Conservation (phyloP, 2,797 vertebrate species). For the Sebastes ruberrimus region DNA sequence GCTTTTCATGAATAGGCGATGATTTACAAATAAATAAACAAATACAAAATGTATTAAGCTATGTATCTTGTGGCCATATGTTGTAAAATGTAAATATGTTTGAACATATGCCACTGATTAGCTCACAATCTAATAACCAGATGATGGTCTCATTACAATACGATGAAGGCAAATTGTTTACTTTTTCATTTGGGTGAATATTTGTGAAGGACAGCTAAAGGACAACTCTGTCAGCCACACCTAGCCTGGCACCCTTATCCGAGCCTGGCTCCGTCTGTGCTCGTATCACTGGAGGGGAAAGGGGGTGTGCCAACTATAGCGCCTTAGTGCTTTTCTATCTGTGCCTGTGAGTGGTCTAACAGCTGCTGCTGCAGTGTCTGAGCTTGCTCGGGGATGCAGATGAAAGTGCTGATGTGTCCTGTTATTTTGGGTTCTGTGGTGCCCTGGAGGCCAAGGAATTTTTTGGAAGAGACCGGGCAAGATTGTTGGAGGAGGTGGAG, state of each 20-base stretch:
- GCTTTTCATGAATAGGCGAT: neutral
- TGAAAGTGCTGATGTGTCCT: constrained; percentile 80
- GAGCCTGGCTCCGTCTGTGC: constrained; percentile 71
- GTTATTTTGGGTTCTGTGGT: constrained; percentile 75
- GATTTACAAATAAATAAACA: neutral
- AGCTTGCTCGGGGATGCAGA: constrained; percentile 75
- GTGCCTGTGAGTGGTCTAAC: constrained; percentile 63
- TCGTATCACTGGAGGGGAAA: constrained; percentile 70
- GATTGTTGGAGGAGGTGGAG: constrained; percentile 34
- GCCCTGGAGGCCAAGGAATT: constrained; percentile 59
- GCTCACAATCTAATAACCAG: neutral
- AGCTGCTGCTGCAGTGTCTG: constrained; percentile 80
- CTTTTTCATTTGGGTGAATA: neutral
- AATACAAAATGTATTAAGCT: neutral
- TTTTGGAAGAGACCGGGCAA: constrained; percentile 64
- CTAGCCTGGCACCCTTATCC: constrained; percentile 71
- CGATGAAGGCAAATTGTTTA: neutral
- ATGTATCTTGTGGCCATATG: neutral
- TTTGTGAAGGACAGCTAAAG: constrained; percentile 71
- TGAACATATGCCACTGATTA: neutral
- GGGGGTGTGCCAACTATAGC: constrained; percentile 66
- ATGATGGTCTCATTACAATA: neutral
- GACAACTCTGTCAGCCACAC: constrained; percentile 69
- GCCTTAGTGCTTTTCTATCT: constrained; percentile 66
- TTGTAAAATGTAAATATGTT: neutral